Evolutionary conservation across 1,140 invertebrate species (phyloP), one percentile per base, ranked within the genome.

Genomic region (Planococcus citri): DNA sequence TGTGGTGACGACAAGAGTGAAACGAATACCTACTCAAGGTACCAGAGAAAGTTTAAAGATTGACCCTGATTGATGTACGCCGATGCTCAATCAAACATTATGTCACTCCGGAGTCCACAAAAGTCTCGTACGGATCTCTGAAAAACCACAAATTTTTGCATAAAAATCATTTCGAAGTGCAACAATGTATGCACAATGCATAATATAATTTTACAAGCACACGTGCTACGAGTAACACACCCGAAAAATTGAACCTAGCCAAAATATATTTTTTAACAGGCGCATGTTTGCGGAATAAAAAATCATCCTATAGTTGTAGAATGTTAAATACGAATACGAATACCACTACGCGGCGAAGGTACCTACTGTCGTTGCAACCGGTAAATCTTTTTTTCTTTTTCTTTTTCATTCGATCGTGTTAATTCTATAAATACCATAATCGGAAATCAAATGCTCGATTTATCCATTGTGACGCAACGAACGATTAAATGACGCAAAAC

Each of bases 41-140:
- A 51, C 41, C 41, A 51, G 41, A 51, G 41, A 51, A 51, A 51
- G 41, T 51, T 51, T n/a, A 37, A 51, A 51, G 41, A 51, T 51
- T 51, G 41, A 51, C 41, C 10, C 41, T 51, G 41, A 51, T 33
- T 51, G 41, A 51, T n/a, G 41, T n/a, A 20, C 41, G 17, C 41
- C 41, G 6, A 3, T n/a, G 29, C 4, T 33, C 12, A 33, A 33
- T 33, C 4, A 12, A 33, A 51, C 17, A 51, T 51, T 51, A 51
- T 51, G 41, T 51, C 41, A 51, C 17, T 51, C 6, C 17, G 17
- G 12, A 6, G 12, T 33, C 29, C 29, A 33, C n/a, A n/a, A n/a
- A n/a, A n/a, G n/a, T n/a, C n/a, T n/a, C n/a, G n/a, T n/a, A n/a
- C n/a, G n/a, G n/a, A n/a, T n/a, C n/a, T n/a, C n/a, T n/a, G n/a